Base-by-base conservation (phyloP, 2,888 invertebrate species). In the Petrolisthes cinctipes region DNA sequence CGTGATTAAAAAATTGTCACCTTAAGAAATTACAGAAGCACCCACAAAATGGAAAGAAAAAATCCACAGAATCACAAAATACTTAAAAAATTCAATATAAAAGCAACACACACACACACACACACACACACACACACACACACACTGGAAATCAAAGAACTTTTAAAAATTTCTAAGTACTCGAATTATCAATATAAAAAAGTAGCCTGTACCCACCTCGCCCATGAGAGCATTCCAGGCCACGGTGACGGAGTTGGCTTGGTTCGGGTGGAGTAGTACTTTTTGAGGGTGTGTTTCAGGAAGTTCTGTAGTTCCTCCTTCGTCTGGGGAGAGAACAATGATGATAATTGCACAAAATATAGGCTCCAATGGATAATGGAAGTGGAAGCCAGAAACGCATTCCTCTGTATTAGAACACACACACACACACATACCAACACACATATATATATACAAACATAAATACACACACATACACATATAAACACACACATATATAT, bases 141-240 rank as follows among this genome's bases (percentile, higher is more conserved):
- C 82, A 82, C 68, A 82, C 82, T 23, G 37, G 37, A 37, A 37
- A 37, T 37, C 37, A 37, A 37, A 37, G 37, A 37, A 37, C 37
- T 37, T 37, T 37, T 37, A 37, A 37, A 37, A 1, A 37, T 37
- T 37, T 37, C 37, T 37, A 37, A 37, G 2, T 1, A 37, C 37
- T 37, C 37, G 37, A 37, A 37, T 37, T 0, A 37, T 37, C 37
- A 37, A 0, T 37, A 37, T 37, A 37, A 37, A 37, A 37, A 37
- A 37, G 37, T 37, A 1, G 0, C 37, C n/a, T 5, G 7, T 54
- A 82, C 89, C 85, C 92, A 94, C 94, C 92, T 95, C 94, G 61
- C 94, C 94, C 95, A 95, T 95, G 91, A 95, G 93, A 91, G 94
- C 94, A 92, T 96, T 95, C 95, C 95, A 95, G 92, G 95, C 94